Evolutionary conservation across 2,797 vertebrate genomes (phyloP), one percentile per base, ranked within the genome.

Genomic region (Pseudotriccus pelzelni): DNA sequence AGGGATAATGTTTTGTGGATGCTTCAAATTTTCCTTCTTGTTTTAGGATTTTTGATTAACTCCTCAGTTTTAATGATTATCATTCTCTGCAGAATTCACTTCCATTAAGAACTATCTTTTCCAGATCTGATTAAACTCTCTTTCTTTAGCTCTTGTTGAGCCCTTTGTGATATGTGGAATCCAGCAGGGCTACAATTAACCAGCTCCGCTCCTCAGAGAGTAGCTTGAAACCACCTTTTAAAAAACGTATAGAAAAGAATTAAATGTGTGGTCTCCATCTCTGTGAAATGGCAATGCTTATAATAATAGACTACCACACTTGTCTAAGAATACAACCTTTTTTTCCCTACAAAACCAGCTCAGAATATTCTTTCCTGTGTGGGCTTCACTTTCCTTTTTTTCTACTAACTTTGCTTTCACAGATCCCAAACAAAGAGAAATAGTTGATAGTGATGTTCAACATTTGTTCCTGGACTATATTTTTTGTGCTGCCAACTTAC

Each of bases 1-100:
- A 69, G 6, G 32, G 41, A 75, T 77, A 73, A 83, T 28, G 37
- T 94, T 97, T 96, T 32, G 2, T 93, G 62, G 52, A 90, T 94
- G 79, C 87, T 88, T 96, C 89, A 82, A 53, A 87, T 95, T 92
- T 90, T 50, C 19, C 50, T 80, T 88, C 80, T 91, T 90, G 67
- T 95, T 95, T 93, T 90, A 94, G 87, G 94, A 66, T 93, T 96
- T 97, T 94, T 96, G 73, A 97, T 97, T 94, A 97, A 96, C 95
- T 96, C 78, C 94, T 97, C 93, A 94, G 70, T 93, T 95, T 97
- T 97, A 97, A 97, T 95, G 96, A 97, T 97, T 93, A 95, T 95
- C 94, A 89, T 94, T 86, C 96, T 95, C 96, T 93, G 84, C 91
- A 95, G 96, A 97, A 95, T 97, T 97, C 95, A 77, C 79, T 96